Evolutionary conservation across 2,797 vertebrate genomes (phyloP), one percentile per base, ranked within the genome.

Genomic region (Syncerus caffer): DNA sequence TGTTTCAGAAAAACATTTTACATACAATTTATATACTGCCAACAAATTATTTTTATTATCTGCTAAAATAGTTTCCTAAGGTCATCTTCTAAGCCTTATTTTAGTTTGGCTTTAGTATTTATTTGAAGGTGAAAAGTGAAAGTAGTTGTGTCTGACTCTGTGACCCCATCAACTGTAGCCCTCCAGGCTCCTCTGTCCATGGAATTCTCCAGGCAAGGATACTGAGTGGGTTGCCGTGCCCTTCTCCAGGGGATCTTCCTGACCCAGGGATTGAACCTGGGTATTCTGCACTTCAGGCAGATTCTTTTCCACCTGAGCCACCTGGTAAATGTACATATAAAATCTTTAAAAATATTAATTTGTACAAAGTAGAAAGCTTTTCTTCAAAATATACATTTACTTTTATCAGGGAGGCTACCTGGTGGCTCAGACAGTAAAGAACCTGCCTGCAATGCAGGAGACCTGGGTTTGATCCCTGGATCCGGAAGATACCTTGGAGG

Each of bases 321-420:
- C 19, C 67, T 71, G 67, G 67, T 71, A 71, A 97, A 84, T n/a
- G 2, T 29, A 58, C 38, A n/a, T 58, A 45, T 47, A 47, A 93
- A 93, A 55, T 78, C 13, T 96, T 86, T 86, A 11, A 95, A 84
- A 96, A 91, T 89, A 50, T 92, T 47, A 79, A 88, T 95, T 93
- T 93, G 13, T 82, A 53, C 9, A 50, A 71, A 90, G 13, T 55
- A 80, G 79, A 13, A 45, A 47, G 7, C 11, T 95, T 67, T 97
- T 89, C 47, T 91, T 93, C 25, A 94, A 94, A 71, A 62, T 64
- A 27, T 25, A 25, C 19, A 4, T 87, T 2, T 76, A 45, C 29
- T 89, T 92, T 93, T 64, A 71, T 57, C 16, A n/a, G 67, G 34
- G 10, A 12, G 67, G 67, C 64, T 71, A 71, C 64, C 34, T 38